These are phyloP conservation scores for Drosophila atroscutellata DNA, from an alignment of 2,888 invertebrate genomes.

Conservation along the genomic window DNA sequence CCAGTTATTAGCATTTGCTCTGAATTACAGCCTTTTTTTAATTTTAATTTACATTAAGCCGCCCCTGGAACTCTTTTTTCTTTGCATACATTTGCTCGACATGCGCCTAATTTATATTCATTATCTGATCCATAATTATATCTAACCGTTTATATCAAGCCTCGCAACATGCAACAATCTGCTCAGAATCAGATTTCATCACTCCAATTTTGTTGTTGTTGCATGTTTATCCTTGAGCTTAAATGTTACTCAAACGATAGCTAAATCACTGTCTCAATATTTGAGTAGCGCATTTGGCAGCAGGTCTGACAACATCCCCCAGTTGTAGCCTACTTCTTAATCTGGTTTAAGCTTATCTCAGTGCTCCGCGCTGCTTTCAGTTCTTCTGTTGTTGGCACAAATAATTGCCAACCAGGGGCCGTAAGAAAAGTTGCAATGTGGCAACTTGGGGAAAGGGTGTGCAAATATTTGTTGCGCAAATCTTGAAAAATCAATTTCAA, in stretches of 20 bases:
- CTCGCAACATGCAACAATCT: conserved; percentile 13
- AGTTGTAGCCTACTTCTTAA: conserved; percentile 41
- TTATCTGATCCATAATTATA: conserved; percentile 78
- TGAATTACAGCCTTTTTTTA: conserved; percentile 60
- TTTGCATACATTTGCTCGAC: conserved; percentile 54
- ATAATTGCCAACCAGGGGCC: conserved; percentile 43
- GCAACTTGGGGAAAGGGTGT: conserved; percentile 18
- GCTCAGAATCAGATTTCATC: conserved; percentile 9
- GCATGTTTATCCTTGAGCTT: conserved; percentile 55
- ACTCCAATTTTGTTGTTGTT: conserved; percentile 24
- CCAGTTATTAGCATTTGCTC: conserved; percentile 62
- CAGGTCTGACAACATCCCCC: conserved; percentile 17
- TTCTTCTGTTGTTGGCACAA: conserved; percentile 35
- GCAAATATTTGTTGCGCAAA: conserved; percentile 46
- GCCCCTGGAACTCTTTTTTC: conserved; percentile 52
- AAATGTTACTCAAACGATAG: conserved; percentile 36
- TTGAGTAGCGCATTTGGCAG: conserved; percentile 39
- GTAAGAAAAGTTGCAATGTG: conserved; percentile 10
- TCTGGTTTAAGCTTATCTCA: conserved; percentile 54
- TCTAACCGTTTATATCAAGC: conserved; percentile 50
- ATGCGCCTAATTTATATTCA: conserved; percentile 77
- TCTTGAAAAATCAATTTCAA: conserved; percentile 35
- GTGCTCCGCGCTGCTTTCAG: conserved; percentile 1
- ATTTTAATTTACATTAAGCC: conserved; percentile 66
- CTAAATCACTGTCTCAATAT: conserved; percentile 52